Conservation (phyloP, 2,888 invertebrate genomes). For the Stenichneumon culpator region DNA sequence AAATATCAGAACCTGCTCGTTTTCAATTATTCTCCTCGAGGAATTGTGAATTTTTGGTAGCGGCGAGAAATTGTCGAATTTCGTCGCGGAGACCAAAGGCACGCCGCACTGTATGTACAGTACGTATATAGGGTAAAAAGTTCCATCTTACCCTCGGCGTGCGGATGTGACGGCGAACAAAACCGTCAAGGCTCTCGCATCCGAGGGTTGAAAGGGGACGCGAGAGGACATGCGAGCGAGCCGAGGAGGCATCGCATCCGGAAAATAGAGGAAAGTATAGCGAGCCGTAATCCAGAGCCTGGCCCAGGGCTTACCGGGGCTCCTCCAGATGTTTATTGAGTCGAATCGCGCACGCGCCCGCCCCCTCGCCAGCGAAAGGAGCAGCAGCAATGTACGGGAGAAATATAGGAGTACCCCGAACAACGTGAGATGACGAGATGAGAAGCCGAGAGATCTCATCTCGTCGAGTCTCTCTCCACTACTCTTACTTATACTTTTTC, state of each 20-base stretch:
- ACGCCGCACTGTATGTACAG: neutral
- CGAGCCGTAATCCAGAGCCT: constrained; percentile 82
- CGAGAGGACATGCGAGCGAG: constrained; percentile 48
- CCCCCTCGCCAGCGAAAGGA: constrained; percentile 52
- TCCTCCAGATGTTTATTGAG: constrained; percentile 84
- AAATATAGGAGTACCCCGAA: constrained; percentile 41
- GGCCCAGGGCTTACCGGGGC: constrained; percentile 81
- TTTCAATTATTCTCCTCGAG: neutral
- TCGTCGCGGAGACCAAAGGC: neutral
- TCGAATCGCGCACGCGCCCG: constrained; percentile 81
- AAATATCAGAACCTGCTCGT: neutral
- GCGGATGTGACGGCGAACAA: neutral
- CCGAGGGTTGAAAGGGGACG: constrained; percentile 36
- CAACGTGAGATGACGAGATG: constrained; percentile 69
- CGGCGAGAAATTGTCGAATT: neutral
- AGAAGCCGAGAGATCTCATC: constrained; percentile 72
- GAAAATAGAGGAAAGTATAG: constrained; percentile 81
- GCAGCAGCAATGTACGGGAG: constrained; percentile 18
- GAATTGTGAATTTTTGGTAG: neutral
- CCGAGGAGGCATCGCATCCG: constrained; percentile 73
- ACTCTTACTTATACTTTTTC: constrained; percentile 48
- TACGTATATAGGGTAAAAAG: neutral
- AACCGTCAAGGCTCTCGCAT: constrained; percentile 4
- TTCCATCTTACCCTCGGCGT: neutral
- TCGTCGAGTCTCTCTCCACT: constrained; percentile 67